Percentiles rank a stretch among this genome's conserved stretches.
Evolutionary conservation across 2,888 invertebrate genomes (phyloP).

Genomic region (Leptinotarsa tumamoca): DNA sequence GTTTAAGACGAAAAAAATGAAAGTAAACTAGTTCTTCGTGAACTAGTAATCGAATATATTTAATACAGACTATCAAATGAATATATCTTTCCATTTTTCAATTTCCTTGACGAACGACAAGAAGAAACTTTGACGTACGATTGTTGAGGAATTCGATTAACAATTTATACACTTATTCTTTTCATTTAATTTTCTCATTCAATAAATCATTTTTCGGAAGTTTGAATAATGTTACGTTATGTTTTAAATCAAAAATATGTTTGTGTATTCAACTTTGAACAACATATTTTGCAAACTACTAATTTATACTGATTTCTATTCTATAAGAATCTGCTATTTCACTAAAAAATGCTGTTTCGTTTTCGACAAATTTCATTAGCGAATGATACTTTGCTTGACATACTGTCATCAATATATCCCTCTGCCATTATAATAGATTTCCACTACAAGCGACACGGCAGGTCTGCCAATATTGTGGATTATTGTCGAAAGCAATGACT

Average conservation of each 20-base stretch:
- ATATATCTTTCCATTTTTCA: too few species aligned
- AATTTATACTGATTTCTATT: not conserved
- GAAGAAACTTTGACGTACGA: too few species aligned
- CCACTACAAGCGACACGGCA: not conserved
- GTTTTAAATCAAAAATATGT: not conserved
- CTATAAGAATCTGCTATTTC: not conserved
- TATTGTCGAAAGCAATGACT: not conserved
- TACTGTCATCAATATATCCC: not conserved
- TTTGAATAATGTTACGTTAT: too few species aligned
- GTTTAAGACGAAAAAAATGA: too few species aligned
- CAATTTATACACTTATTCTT: too few species aligned
- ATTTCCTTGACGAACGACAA: too few species aligned
- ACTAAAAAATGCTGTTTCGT: not conserved
- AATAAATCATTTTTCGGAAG: too few species aligned
- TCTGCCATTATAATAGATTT: not conserved
- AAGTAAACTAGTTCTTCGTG: too few species aligned
- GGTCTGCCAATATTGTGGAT: not conserved
- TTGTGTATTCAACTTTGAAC: not conserved
- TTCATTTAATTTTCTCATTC: too few species aligned
- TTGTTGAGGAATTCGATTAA: too few species aligned
- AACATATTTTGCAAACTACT: not conserved
- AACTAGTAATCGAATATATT: too few species aligned
- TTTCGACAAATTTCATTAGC: not conserved
- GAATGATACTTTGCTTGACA: not conserved
- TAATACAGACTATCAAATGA: too few species aligned